Conservation (phyloP, 1,140 invertebrate species). For the Scaptomyza montana region DNA sequence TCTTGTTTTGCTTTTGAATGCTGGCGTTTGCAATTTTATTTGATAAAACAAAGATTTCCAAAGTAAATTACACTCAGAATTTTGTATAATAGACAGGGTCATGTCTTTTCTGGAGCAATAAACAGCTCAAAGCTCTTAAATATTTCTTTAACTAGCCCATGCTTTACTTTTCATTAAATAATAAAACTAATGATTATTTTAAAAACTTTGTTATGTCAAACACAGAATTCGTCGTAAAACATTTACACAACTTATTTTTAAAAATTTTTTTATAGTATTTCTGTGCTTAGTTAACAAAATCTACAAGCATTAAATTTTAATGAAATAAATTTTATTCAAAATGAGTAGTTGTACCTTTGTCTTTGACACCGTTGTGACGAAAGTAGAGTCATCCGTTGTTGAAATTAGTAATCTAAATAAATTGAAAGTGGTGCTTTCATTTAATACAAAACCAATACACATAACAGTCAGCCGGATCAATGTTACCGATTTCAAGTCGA, state of each 20-base stretch:
- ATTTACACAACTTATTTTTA: constrained; percentile 8
- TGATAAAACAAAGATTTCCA: too few species aligned
- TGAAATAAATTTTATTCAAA: not conserved
- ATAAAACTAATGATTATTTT: not conserved
- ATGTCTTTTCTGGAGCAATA: too few species aligned
- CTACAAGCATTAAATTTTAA: not conserved
- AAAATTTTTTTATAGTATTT: constrained; percentile 23
- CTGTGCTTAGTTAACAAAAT: not conserved
- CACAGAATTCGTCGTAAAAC: constrained; percentile 1
- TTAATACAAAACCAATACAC: constrained; percentile 8
- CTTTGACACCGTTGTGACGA: constrained; percentile 47
- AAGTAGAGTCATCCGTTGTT: not conserved
- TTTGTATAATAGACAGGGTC: too few species aligned
- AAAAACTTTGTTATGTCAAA: not conserved
- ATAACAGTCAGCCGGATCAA: constrained; percentile 51
- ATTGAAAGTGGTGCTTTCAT: constrained; percentile 23
- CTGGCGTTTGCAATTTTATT: too few species aligned
- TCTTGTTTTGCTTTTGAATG: too few species aligned
- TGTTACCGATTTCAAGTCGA: constrained; percentile 40
- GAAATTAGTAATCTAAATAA: not conserved
- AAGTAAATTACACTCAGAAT: too few species aligned
- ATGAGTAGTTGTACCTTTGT: constrained; percentile 28
- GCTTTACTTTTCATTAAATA: not conserved
- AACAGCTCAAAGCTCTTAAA: too few species aligned
- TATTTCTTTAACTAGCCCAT: not conserved